phyloP scores from a whole-genome alignment of 2,797 vertebrate species.

The Phaenicophaeus curvirostris region DNA sequence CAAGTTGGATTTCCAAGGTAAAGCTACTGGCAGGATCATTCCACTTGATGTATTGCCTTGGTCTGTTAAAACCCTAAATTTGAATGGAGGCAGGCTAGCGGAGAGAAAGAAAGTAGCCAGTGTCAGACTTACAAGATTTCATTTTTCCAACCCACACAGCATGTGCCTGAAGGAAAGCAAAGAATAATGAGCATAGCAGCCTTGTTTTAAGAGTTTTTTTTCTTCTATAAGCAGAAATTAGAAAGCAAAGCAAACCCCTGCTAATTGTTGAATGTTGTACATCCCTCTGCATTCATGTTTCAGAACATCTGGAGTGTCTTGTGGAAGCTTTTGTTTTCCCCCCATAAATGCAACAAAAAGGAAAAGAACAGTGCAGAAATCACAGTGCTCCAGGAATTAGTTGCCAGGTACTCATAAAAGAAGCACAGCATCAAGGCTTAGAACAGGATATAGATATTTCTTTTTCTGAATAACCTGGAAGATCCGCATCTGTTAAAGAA shows the following conservation, averaged over 20 bases:
- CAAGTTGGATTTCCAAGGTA: not conserved
- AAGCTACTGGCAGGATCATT: not conserved
- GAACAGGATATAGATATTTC: not conserved
- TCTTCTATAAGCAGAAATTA: not conserved
- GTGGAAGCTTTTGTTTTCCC: not conserved
- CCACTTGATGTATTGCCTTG: not conserved
- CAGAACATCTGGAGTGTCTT: not conserved
- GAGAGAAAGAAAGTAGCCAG: not conserved
- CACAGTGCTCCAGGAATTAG: not conserved
- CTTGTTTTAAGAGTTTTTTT: not conserved
- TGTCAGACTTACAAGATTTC: not conserved
- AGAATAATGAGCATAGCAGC: not conserved
- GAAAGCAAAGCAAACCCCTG: not conserved
- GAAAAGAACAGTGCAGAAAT: not conserved
- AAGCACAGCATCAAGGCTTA: not conserved
- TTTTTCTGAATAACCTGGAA: not conserved
- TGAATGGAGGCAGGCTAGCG: not conserved
- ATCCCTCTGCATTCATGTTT: not conserved
- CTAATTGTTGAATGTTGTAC: not conserved
- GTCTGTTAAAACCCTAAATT: not conserved
- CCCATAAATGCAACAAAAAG: not conserved
- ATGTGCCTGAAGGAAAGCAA: not conserved
- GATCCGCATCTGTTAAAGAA: too few relatives aligned
- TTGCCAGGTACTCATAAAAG: not conserved
- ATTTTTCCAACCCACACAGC: not conserved